Base-by-base conservation (phyloP, 2,888 invertebrate species). In the Asteroscopus sphinx region DNA sequence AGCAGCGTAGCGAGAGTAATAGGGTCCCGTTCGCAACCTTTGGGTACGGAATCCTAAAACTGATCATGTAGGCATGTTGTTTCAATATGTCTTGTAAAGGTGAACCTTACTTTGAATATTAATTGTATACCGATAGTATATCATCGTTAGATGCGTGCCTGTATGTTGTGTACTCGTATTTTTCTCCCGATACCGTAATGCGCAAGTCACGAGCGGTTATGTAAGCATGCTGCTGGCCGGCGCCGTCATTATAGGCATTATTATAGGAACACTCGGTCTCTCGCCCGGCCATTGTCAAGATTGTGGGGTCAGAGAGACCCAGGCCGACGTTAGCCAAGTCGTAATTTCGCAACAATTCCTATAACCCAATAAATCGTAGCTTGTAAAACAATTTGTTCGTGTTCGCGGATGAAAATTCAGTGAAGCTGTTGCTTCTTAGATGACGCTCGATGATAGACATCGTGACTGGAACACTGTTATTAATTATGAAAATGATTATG, bases 121-220 rank as follows among this genome's bases (percentile, higher is more conserved):
- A 12, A 39, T 47, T 15, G 46, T 33, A 35, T 56, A 56, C 44
- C 26, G 39, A 69, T 47, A 47, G 5, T 3, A n/a, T 2, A 26
- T 3, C 36, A 37, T 28, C 44, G 47, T 49, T 44, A 68, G 71
- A 68, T 85, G 76, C 85, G 79, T 67, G 81, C 80, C 88, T 88
- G 88, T 72, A 55, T 75, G 68, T 71, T 79, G 78, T 79, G 82
- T 81, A 79, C 83, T 84, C 80, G 86, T 90, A 91, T 92, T 93
- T 92, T 92, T 91, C 88, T 87, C 86, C 73, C 80, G 87, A 88
- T 92, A 91, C 92, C 90, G 91, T 93, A 94, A 94, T 94, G 93
- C 91, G 90, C 91, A 77, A 92, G 93, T 93, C 94, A 94, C 94
- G 94, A 93, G 88, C 89, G 90, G 92, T 94, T 93, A 93, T 92